These are phyloP conservation scores for Gymnoscelis rufifasciata DNA, from an alignment of 2,888 invertebrate genomes.

Conservation along the genomic window DNA sequence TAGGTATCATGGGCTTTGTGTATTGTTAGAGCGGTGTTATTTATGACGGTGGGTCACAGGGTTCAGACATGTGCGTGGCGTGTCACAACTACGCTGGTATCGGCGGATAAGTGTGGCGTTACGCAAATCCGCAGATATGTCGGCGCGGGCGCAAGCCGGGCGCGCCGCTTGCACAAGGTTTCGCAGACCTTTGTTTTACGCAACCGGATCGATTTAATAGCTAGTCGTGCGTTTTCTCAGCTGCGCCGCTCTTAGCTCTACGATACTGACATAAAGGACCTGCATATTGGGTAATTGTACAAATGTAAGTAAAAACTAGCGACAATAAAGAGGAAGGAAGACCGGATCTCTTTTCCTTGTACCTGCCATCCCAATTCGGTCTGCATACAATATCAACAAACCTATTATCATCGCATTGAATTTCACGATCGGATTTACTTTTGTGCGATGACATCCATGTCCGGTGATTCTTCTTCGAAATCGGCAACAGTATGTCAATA, in stretches of 20 bases:
- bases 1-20: not conserved
- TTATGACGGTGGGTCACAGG: constrained; percentile 42
- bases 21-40: constrained; percentile 17
- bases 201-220: constrained; percentile 77
- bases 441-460: constrained; percentile 60
- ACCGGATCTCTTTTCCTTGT: constrained; percentile 39
- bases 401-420: constrained; percentile 21
- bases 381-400: constrained; percentile 27
- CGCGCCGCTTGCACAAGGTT: constrained; percentile 78
- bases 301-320: constrained; percentile 30
- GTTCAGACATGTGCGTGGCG: constrained; percentile 65
- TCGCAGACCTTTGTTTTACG: constrained; percentile 79
- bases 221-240: constrained; percentile 74
- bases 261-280: constrained; percentile 47
- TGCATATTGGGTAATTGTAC: constrained; percentile 41
- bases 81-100: constrained; percentile 72
- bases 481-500: constrained; percentile 36
- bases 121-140: constrained; percentile 79
- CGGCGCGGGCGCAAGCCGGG: constrained; percentile 61
- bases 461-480: constrained; percentile 53
- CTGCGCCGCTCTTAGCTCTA: constrained; percentile 43
- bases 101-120: constrained; percentile 75
- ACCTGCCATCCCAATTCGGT: constrained; percentile 38
- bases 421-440: constrained; percentile 48
- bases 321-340: constrained; percentile 43